phyloP scores from a whole-genome alignment of 1,140 invertebrate species.

The Drosophila nannoptera region DNA sequence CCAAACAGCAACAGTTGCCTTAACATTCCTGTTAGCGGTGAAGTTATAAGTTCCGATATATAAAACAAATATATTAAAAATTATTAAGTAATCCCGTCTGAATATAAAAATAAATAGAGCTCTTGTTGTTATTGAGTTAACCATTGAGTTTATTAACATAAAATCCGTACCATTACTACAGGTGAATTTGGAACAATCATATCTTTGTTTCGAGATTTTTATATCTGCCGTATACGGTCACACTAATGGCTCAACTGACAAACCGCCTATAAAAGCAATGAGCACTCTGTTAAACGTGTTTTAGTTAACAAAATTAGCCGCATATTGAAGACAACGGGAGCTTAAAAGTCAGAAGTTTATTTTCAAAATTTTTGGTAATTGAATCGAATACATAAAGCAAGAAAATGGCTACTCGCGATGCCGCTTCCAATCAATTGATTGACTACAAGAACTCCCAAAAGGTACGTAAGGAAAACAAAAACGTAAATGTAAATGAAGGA shows the following conservation, averaged over 20 bases:
- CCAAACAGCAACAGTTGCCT: not conserved
- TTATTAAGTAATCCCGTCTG: too few relatives aligned
- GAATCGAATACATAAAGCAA: slow-evolving; percentile 28
- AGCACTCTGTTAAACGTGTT: slow-evolving; percentile 40
- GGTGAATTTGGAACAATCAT: not conserved
- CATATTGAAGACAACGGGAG: slow-evolving; percentile 27
- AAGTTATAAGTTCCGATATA: not conserved
- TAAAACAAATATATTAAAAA: too few relatives aligned
- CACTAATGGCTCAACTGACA: slow-evolving; percentile 8
- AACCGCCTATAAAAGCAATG: slow-evolving; percentile 57
- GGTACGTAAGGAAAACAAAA: slow-evolving; percentile 79
- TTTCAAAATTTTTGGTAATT: slow-evolving; percentile 57
- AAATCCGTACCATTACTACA: too few relatives aligned
- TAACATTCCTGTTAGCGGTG: not conserved
- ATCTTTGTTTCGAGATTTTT: not conserved
- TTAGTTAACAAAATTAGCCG: slow-evolving; percentile 56
- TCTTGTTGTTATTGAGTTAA: too few relatives aligned
- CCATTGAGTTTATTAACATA: too few relatives aligned
- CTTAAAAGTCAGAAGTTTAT: slow-evolving; percentile 14
- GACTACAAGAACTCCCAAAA: slow-evolving; percentile 83
- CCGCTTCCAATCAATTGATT: slow-evolving; percentile 85
- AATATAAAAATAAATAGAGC: not conserved
- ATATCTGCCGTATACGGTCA: not conserved
- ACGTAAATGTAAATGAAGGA: not conserved
- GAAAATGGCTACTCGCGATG: slow-evolving; percentile 82